Evolutionary conservation across 35 echinoderm and acorn worm genomes (phyloP), one percentile per base, ranked within the genome.

Genomic region (Strongylocentrotus purpuratus): DNA sequence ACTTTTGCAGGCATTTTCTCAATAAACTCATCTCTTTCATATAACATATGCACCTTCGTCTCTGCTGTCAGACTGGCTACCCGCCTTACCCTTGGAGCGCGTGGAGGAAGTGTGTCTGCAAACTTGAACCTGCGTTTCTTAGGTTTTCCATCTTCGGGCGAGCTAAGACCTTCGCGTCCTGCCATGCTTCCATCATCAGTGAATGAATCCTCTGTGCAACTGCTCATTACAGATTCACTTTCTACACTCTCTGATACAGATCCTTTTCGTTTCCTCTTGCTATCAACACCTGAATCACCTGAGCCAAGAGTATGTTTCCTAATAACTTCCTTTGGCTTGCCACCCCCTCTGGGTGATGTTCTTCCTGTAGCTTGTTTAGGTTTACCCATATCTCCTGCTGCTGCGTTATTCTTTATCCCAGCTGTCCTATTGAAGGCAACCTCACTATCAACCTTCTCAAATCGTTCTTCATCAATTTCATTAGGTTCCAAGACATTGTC

Each of bases 21-120:
- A 10, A 92, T 47, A 78, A 78, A 78, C 15, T 97, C 96, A 86
- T 99, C 95, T 89, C 95, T 97, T 87, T 99, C 98, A 92, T 95
- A 97, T 46, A 99, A 87, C n/a, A 99, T 92, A 95, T 97, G 96
- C n/a, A 96, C 96, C 95, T 99, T 99, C 7, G 98, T 99, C 95
- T 99, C 98, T 33, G 98, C 98, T 15, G 97, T 97, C 12, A 99
- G 92, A 86, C 98, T 99, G 15, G 98, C 98, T 41, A 96, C 93
- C 32, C 98, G 96, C 22, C 98, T 91, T 78, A 90, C 97, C 50
- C 98, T 86, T 32, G 94, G 94, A 48, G 94, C 95, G n/a, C 94
- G 58, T 18, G 94, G 95, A 14, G 94, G 95, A n/a, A 94, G 41
- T 9, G 94, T 48, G n/a, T 97, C 96, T 60, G 61, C 33, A n/a